Conservation (phyloP, 1,140 invertebrate genomes). For the Acromyrmex charruanus region DNA sequence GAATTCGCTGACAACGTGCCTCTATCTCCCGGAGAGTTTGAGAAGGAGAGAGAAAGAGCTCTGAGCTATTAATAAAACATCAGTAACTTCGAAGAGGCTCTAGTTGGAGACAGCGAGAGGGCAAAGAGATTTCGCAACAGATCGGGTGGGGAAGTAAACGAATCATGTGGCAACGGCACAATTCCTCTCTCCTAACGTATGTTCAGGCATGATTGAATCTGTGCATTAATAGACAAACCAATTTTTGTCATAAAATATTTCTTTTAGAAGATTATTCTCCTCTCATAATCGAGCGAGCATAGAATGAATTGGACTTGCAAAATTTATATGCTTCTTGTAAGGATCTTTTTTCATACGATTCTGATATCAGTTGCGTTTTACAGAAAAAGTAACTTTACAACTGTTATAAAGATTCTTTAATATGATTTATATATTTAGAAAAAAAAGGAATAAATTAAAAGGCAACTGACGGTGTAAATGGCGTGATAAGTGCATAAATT, state of each 20-base stretch:
- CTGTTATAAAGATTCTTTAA: too few relatives aligned
- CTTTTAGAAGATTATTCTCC: background rate
- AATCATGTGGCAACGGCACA: background rate
- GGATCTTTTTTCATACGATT: background rate
- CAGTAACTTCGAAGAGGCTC: constrained; percentile 44
- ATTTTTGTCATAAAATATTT: background rate
- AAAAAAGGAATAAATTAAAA: too few relatives aligned
- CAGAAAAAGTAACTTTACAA: too few relatives aligned
- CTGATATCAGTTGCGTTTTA: too few relatives aligned
- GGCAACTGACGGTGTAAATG: too few relatives aligned
- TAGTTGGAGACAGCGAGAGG: constrained; percentile 62
- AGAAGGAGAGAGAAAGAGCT: constrained; percentile 60
- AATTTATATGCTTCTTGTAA: background rate
- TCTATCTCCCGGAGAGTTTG: constrained; percentile 52
- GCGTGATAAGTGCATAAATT: too few relatives aligned
- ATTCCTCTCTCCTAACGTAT: background rate
- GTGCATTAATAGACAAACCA: background rate
- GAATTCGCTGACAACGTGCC: constrained; percentile 31
- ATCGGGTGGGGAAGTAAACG: background rate
- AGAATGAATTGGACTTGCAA: background rate
- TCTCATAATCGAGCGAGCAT: too few relatives aligned
- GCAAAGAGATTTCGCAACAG: constrained; percentile 69
- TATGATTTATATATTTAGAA: too few relatives aligned
- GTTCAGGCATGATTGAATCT: constrained; percentile 13
- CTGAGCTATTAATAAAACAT: constrained; percentile 80